Conservation (phyloP, 2,797 vertebrate genomes). For the Sebastolobus alascanus region DNA sequence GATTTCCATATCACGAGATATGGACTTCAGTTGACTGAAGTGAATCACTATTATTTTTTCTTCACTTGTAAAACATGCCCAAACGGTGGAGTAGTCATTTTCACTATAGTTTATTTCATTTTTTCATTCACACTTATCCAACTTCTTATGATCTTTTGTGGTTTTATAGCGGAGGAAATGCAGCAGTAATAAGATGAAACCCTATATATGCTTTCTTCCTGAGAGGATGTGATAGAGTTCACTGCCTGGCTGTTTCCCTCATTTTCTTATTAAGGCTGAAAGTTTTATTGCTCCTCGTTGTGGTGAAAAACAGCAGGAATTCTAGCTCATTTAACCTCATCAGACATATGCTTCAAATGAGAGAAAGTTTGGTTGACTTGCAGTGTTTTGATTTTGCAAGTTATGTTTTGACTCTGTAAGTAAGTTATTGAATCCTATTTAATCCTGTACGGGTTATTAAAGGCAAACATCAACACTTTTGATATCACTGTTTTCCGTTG, state of each 20-base stretch:
- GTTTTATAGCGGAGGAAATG: background rate
- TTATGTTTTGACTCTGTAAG: background rate
- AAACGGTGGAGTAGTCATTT: conserved; percentile 20
- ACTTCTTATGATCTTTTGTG: background rate
- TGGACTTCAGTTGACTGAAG: conserved; percentile 14
- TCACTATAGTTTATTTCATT: background rate
- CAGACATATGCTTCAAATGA: background rate
- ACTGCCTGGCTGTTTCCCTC: background rate
- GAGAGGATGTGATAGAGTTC: background rate
- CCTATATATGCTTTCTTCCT: background rate
- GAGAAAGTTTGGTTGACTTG: background rate
- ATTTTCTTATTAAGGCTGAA: background rate
- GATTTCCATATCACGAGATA: background rate
- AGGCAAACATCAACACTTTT: background rate
- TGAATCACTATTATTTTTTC: conserved; percentile 7
- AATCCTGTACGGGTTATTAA: background rate
- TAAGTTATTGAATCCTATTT: background rate
- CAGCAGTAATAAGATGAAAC: background rate
- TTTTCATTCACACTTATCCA: background rate
- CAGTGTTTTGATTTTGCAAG: background rate
- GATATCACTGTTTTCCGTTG: background rate
- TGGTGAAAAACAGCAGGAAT: background rate
- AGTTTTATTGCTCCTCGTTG: background rate
- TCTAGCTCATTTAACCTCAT: too few relatives aligned
- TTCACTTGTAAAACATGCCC: conserved; percentile 15